These are phyloP conservation scores for Petromus typicus DNA, from an alignment of 2,113 vertebrate genomes.

Conservation along the genomic window DNA sequence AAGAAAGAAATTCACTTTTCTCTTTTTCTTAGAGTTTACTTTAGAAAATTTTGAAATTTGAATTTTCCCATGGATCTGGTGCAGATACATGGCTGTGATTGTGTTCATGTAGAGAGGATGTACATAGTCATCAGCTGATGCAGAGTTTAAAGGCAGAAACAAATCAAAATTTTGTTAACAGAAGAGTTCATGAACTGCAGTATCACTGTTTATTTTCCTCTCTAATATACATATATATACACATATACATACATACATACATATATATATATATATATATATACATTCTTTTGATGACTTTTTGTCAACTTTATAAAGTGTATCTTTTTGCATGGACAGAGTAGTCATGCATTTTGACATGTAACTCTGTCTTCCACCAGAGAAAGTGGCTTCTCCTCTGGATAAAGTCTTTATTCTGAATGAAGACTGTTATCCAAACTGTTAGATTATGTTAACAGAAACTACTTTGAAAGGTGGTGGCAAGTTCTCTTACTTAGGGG, in stretches of 20 bases:
- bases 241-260: too few relatives aligned
- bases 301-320: background rate
- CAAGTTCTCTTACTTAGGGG: background rate
- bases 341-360: background rate
- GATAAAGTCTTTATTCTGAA: background rate
- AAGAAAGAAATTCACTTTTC: background rate
- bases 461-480: background rate
- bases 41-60: background rate
- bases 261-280: too few relatives aligned
- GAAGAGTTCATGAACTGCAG: background rate
- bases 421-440: background rate
- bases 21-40: background rate
- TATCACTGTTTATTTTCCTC: background rate
- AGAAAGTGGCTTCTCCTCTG: background rate
- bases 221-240: too few relatives aligned
- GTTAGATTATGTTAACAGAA: background rate
- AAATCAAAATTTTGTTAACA: background rate
- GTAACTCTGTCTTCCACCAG: background rate
- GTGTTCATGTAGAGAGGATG: background rate
- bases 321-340: background rate
- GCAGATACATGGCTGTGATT: background rate
- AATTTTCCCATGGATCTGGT: background rate
- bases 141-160: background rate
- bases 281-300: background rate
- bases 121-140: background rate